A percentile compares a stretch with the other conserved stretches of the same genome.
phyloP scores from a whole-genome alignment of 2,113 vertebrate genomes.

The Etheostoma cragini region DNA sequence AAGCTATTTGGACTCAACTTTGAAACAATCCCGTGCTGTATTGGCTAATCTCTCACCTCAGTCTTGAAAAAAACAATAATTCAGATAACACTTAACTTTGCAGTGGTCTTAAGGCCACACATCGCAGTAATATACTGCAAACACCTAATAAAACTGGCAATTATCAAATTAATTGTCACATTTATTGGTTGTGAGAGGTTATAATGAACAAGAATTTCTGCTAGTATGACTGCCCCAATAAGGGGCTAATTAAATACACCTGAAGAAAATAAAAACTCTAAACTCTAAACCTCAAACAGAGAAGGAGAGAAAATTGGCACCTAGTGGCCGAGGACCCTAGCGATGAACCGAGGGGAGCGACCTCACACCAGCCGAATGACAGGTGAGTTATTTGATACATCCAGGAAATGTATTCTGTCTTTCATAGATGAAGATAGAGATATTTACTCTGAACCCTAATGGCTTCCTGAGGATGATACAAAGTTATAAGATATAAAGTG shows the following conservation, averaged over 20 bases:
- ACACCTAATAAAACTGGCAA: background rate
- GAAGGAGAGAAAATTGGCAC: conserved; percentile 80
- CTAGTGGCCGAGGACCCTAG: conserved; percentile 31
- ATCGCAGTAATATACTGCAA: background rate
- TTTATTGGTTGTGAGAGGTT: background rate
- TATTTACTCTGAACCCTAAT: background rate
- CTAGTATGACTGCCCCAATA: background rate
- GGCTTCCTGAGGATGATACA: background rate
- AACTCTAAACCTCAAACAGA: conserved; percentile 68
- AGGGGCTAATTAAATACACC: background rate
- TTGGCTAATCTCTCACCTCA: background rate
- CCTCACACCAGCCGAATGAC: conserved; percentile 25
- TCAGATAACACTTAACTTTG: background rate
- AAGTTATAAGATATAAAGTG: background rate
- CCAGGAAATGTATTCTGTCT: background rate
- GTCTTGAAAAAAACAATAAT: background rate
- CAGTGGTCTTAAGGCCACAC: background rate
- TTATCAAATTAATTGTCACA: background rate
- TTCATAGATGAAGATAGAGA: background rate
- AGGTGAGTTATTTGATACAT: conserved; percentile 42
- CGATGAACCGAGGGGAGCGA: conserved; percentile 26
- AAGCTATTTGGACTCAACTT: conserved; percentile 4
- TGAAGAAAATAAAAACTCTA: conserved; percentile 1
- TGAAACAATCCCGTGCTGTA: background rate
- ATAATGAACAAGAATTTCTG: background rate